phyloP scores from a whole-genome alignment of 2,888 invertebrate species.

The Heteromyza rotundicornis region DNA sequence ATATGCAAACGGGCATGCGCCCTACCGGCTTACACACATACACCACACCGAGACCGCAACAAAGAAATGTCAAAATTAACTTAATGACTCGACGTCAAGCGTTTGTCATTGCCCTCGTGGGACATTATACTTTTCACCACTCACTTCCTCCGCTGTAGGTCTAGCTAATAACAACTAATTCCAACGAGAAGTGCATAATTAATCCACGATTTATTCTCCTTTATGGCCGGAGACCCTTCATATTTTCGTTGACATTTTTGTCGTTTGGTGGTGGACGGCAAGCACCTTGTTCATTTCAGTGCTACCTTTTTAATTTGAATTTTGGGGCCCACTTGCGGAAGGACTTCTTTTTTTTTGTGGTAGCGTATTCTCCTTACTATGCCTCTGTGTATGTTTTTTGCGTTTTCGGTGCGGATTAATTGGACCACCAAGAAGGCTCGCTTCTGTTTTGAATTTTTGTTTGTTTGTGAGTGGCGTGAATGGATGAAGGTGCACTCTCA shows the following conservation, averaged over 20 bases:
- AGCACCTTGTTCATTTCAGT: not conserved
- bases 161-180: constrained; percentile 34
- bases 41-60: too few relatives aligned
- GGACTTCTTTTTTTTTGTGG: not conserved
- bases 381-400: not conserved
- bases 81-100: constrained; percentile 25
- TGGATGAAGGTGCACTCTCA: too few relatives aligned
- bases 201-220: constrained; percentile 35
- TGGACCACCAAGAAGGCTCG: constrained; percentile 47
- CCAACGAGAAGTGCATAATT: constrained; percentile 48
- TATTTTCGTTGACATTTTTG: constrained; percentile 49
- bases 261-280: not conserved
- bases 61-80: constrained; percentile 29
- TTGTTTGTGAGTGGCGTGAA: too few relatives aligned
- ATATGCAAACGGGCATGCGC: constrained; percentile 50
- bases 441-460: not conserved
- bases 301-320: constrained; percentile 16
- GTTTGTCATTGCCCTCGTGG: constrained; percentile 22
- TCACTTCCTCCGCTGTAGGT: constrained; percentile 17
- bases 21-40: constrained; percentile 42
- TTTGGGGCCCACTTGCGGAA: not conserved
- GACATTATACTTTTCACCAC: not conserved
- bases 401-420: constrained; percentile 41
- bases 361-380: not conserved
- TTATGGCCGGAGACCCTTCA: constrained; percentile 50